Evolutionary conservation across 2,113 vertebrate species (phyloP), one percentile per base, ranked within the genome.

Genomic region (Dromas ardeola): DNA sequence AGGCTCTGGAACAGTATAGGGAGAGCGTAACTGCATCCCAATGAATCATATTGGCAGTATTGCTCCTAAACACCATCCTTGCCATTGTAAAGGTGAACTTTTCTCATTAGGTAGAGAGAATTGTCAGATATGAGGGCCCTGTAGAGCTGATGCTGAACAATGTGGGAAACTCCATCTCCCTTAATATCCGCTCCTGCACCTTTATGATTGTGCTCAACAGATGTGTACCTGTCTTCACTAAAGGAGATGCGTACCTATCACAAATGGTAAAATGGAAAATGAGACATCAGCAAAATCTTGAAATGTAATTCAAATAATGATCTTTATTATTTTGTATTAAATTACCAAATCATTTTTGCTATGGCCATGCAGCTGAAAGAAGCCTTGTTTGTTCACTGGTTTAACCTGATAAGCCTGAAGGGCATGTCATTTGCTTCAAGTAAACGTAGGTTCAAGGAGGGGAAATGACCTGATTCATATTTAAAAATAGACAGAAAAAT

Each of bases 361-460:
- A 0, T 73, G 34, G 67, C 36, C 38, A 50, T 73, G 66, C 73
- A 89, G 77, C 74, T 91, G 83, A 89, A 93, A 61, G 81, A 86
- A 80, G 49, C 87, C 81, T 89, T 91, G 72, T 91, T 95, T 95
- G 66, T 69, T 92, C 29, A 32, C 53, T 89, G 45, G 8, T 91
- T 95, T 95, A 96, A 93, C 88, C 45, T 76, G 73, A 91, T 89
- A 94, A 91, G 21, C 65, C 78, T 88, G 90, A 76, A 95, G 45
- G 85, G 30, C 56, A 74, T 63, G 72, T 85, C 70, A 79, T 91
- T 93, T 85, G n/a, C 86, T 93, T 93, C 58, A 77, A 87, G 58
- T 73, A 77, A 95, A 82, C 8, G 7, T 58, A 61, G 38, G 74
- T 81, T 88, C 66, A 66, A 88, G 84, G 70, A 91, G 53, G 23